These are phyloP conservation scores for Aspidoscelis tigris DNA, from an alignment of 2,113 vertebrate genomes.

Conservation along the genomic window DNA sequence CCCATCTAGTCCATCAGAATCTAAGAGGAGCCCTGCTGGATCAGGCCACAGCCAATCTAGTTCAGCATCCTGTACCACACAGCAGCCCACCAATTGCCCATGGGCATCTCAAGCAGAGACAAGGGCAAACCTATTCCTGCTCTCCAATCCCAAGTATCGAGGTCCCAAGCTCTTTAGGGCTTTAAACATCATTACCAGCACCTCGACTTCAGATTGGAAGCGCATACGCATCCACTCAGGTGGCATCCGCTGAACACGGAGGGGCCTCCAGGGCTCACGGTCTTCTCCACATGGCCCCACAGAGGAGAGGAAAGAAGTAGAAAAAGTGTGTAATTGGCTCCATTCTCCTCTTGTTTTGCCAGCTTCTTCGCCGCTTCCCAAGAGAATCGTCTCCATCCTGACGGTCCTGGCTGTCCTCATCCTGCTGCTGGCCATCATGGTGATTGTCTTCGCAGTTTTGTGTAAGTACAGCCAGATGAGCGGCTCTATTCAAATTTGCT, in stretches of 20 bases:
- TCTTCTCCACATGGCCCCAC: neutral
- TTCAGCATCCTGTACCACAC: too few relatives aligned
- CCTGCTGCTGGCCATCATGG: neutral
- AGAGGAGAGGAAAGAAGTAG: too few relatives aligned
- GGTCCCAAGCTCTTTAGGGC: too few relatives aligned
- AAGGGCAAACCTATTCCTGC: too few relatives aligned
- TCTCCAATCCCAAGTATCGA: too few relatives aligned
- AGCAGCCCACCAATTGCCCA: too few relatives aligned
- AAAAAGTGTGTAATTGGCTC: too few relatives aligned
- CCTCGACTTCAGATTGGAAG: too few relatives aligned
- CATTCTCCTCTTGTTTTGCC: slow-evolving; percentile 18
- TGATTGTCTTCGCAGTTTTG: slow-evolving; percentile 46
- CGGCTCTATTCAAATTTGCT: too few relatives aligned
- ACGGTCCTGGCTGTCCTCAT: slow-evolving; percentile 19
- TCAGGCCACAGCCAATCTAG: neutral
- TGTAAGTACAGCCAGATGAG: slow-evolving; percentile 48
- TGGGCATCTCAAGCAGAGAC: too few relatives aligned
- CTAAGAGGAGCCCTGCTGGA: neutral
- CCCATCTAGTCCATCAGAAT: neutral
- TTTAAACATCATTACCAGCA: too few relatives aligned
- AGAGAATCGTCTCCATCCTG: neutral
- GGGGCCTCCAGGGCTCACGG: neutral
- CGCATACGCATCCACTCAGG: too few relatives aligned
- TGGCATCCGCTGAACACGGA: neutral
- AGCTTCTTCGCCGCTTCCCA: neutral